Conservation (phyloP, 2,888 invertebrate species). For the Eristalinus sepulchralis region DNA sequence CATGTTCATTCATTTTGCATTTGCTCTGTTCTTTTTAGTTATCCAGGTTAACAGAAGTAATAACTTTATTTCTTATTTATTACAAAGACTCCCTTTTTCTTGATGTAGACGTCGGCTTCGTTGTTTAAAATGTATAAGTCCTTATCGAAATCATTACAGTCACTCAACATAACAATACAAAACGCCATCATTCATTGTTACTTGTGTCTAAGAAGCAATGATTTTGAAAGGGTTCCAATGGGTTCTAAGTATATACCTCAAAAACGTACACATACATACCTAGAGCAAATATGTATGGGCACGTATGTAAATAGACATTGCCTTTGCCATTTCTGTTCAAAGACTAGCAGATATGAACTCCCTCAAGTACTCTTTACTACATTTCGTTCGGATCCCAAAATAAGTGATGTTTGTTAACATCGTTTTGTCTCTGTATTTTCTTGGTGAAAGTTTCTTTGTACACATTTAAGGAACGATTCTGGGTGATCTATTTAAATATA, state of each 20-base stretch:
- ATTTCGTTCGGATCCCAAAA: slow-evolving; percentile 48
- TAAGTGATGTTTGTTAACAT: slow-evolving; percentile 60
- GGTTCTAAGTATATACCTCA: neutral
- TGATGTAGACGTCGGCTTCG: neutral
- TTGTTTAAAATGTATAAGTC: slow-evolving; percentile 18
- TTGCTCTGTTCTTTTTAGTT: too few relatives aligned
- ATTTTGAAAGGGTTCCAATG: slow-evolving; percentile 38
- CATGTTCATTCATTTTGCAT: too few relatives aligned
- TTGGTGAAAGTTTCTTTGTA: slow-evolving; percentile 53
- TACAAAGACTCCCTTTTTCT: neutral
- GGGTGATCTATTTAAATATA: slow-evolving; percentile 63
- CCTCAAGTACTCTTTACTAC: slow-evolving; percentile 49
- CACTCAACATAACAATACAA: slow-evolving; percentile 35
- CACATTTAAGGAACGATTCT: slow-evolving; percentile 59
- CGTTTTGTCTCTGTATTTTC: slow-evolving; percentile 43
- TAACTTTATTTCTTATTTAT: slow-evolving; percentile 14
- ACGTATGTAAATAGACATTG: neutral
- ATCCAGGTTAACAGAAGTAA: neutral
- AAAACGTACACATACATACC: neutral
- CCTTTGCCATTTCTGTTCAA: slow-evolving; percentile 22
- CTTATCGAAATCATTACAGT: slow-evolving; percentile 33
- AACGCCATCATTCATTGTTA: slow-evolving; percentile 37
- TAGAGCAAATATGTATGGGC: neutral
- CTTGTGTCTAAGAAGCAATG: slow-evolving; percentile 27
- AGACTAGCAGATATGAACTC: slow-evolving; percentile 47